Evolutionary conservation across 1,140 invertebrate genomes (phyloP).

Genomic region (Platorchestia sp.): DNA sequence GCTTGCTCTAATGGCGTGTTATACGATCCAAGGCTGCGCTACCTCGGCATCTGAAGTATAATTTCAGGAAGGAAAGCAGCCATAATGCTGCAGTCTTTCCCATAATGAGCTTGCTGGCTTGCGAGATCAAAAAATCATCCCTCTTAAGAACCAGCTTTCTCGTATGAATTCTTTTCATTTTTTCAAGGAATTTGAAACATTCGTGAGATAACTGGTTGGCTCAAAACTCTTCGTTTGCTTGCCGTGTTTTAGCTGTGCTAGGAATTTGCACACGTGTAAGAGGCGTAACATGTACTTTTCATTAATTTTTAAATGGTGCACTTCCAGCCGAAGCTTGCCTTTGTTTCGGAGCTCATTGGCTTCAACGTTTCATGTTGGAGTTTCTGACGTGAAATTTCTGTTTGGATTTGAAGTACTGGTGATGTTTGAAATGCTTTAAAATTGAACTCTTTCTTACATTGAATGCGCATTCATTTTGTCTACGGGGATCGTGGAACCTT

Average conservation of each 20-base stretch:
- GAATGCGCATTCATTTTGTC: too few species aligned
- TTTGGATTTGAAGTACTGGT: too few species aligned
- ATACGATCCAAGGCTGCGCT: not conserved
- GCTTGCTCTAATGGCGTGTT: conserved; percentile 37
- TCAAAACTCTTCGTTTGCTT: not conserved
- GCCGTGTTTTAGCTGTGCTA: not conserved
- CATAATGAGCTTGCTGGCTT: not conserved
- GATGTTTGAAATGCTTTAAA: too few species aligned
- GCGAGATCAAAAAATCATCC: not conserved
- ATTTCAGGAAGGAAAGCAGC: not conserved
- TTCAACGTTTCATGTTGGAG: too few species aligned
- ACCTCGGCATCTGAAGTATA: conserved; percentile 26
- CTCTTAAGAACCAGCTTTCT: not conserved
- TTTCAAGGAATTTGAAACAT: not conserved
- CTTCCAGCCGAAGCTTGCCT: too few species aligned
- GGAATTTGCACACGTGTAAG: too few species aligned
- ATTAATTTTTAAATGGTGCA: too few species aligned
- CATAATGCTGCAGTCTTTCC: conserved; percentile 8
- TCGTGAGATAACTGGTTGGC: not conserved
- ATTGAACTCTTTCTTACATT: too few species aligned
- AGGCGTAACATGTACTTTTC: too few species aligned
- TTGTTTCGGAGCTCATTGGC: too few species aligned
- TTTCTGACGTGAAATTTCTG: too few species aligned
- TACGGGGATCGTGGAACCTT: too few species aligned
- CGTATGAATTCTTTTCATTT: not conserved